phyloP scores from a whole-genome alignment of 64 coral and sea anemone species.

The Pachyseris speciosa region DNA sequence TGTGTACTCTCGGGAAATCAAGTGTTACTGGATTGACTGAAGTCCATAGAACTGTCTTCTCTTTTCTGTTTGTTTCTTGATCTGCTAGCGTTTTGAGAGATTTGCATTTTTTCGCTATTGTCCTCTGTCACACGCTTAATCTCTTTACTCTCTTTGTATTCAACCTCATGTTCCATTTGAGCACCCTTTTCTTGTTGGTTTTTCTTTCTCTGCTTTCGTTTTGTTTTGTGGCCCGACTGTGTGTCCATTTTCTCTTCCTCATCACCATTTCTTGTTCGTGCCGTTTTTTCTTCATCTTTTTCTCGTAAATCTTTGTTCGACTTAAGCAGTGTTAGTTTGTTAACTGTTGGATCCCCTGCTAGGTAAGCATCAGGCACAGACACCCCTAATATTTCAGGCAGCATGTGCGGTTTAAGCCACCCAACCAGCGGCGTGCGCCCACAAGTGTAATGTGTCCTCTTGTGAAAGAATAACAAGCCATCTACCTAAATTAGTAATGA shows the following conservation, averaged over 20 bases:
- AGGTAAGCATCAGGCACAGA: constrained; percentile 57
- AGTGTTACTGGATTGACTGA: no score
- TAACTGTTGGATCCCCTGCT: constrained; percentile 60
- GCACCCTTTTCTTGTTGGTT: not conserved
- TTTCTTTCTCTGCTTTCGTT: not conserved
- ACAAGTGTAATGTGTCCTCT: constrained; percentile 84
- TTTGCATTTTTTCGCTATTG: not conserved
- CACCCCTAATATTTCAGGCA: constrained; percentile 85
- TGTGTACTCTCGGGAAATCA: no score
- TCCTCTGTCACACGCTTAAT: not conserved
- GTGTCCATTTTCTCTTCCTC: constrained; percentile 24
- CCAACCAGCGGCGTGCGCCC: constrained; percentile 93
- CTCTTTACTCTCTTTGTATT: not conserved
- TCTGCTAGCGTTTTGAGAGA: not conserved
- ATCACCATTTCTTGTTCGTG: not conserved
- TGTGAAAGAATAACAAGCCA: constrained; percentile 97
- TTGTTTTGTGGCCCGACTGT: not conserved
- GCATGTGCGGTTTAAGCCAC: constrained; percentile 90
- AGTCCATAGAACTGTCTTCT: no score
- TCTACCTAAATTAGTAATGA: constrained; percentile 70
- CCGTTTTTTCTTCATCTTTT: constrained; percentile 48
- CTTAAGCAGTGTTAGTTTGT: constrained; percentile 76
- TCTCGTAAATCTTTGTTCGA: constrained; percentile 69
- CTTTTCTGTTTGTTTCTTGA: not conserved
- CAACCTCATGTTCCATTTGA: not conserved